Base-by-base conservation (phyloP, 1,140 invertebrate species). In the Tetramorium simillimum region DNA sequence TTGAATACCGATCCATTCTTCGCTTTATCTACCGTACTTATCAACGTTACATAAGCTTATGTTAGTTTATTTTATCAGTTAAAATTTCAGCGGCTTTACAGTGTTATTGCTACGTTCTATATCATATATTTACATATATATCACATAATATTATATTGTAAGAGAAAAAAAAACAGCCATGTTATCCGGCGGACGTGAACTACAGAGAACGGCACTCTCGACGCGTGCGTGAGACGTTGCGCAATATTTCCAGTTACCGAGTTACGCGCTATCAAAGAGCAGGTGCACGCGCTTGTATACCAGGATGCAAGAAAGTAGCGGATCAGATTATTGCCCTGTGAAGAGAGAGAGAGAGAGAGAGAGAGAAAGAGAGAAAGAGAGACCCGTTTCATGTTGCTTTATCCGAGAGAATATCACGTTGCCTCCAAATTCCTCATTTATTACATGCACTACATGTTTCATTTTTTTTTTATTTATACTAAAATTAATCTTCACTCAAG, bases 291-390 rank as follows among this genome's bases (percentile, higher is more conserved):
- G 40, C 60, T 24, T 62, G 78, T 9, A 72, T 24, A 4, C 9
- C 5, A 53, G 14, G 18, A 60, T 49, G 53, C 40, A 75, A 46
- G 37, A 60, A 84, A 46, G 18, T 43, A 43, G 49, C 28, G n/a
- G 14, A 12, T 18, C 6, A 53, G 10, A 69, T 53, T 69, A 40
- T 12, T 69, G n/a, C 24, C 2, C 7, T 9, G 3, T 18, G 9
- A 21, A 73, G 12, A 75, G 69, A 62, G 16, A 75, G 28, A 51
- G 67, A 63, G 24, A 75, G 10, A n/a, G n/a, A n/a, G n/a, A n/a
- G n/a, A n/a, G n/a, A n/a, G n/a, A 51, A 21, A 85, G n/a, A 75
- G 7, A 69, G n/a, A 69, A 33, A 40, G 46, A 85, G n/a, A 75
- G 7, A 67, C 2, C 2, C 28, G 28, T 28, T 28, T 28, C 28